phyloP scores from a whole-genome alignment of 2,888 invertebrate genomes.

The Ametastegia equiseti region DNA sequence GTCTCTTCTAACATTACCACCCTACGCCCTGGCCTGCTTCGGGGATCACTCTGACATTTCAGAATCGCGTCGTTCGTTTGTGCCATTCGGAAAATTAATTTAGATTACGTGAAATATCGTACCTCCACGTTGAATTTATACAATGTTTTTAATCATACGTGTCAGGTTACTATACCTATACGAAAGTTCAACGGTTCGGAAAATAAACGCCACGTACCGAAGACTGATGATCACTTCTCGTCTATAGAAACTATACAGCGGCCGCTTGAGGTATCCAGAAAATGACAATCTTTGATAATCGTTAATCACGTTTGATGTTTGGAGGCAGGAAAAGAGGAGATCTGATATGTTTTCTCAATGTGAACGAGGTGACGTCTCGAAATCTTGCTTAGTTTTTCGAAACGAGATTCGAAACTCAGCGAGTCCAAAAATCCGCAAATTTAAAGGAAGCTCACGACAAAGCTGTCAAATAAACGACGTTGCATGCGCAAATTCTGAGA shows the following conservation, averaged over 20 bases:
- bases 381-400: too few species aligned
- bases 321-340: too few species aligned
- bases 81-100: constrained; percentile 47
- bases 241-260: not conserved
- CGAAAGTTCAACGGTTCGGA: constrained; percentile 32
- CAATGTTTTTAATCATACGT: constrained; percentile 43
- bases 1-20: constrained; percentile 52
- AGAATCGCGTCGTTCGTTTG: constrained; percentile 45
- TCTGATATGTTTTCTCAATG: constrained; percentile 56
- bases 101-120: constrained; percentile 46
- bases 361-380: too few species aligned
- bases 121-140: constrained; percentile 28
- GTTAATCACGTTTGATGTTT: not conserved
- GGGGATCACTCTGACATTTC: constrained; percentile 47
- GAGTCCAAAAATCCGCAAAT: too few species aligned
- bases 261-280: not conserved
- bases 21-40: constrained; percentile 33
- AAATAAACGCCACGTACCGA: constrained; percentile 17
- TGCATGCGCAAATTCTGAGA: too few species aligned
- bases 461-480: too few species aligned
- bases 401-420: too few species aligned
- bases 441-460: too few species aligned
- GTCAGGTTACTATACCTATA: constrained; percentile 33
- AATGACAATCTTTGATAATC: not conserved
- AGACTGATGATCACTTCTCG: constrained; percentile 1